Percentiles rank a stretch among this genome's conserved stretches.
Evolutionary conservation across 2,888 invertebrate genomes (phyloP).

Genomic region (Girardia tigrina): DNA sequence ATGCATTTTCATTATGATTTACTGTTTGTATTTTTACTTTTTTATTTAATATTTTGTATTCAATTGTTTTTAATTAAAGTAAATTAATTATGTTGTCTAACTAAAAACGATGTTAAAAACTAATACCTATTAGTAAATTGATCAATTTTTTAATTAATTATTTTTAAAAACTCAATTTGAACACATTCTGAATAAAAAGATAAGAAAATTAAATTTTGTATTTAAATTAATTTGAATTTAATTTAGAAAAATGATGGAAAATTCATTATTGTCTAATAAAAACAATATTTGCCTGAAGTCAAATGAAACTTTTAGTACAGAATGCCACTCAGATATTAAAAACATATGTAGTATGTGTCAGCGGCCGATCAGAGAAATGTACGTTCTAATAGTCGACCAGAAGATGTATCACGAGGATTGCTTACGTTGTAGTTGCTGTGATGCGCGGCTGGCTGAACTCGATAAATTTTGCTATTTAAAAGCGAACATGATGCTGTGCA

Average conservation of each 20-base stretch:
- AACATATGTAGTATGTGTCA: slow-evolving; percentile 29
- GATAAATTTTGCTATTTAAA: slow-evolving; percentile 76
- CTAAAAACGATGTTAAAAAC: not conserved
- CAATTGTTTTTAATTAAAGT: slow-evolving; percentile 21
- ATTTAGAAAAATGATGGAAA: not conserved
- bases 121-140: not conserved
- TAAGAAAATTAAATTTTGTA: too few species aligned
- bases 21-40: not conserved
- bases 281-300: slow-evolving; percentile 15
- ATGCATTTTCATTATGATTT: slow-evolving; percentile 6
- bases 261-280: not conserved
- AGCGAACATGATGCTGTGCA: slow-evolving; percentile 75
- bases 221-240: not conserved
- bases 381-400: slow-evolving; percentile 58
- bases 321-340: slow-evolving; percentile 19
- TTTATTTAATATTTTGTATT: slow-evolving; percentile 1
- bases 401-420: slow-evolving; percentile 86
- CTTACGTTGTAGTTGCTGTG: slow-evolving; percentile 71
- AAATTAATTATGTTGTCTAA: slow-evolving; percentile 23
- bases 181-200: not conserved
- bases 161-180: not conserved
- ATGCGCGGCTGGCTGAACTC: slow-evolving; percentile 78
- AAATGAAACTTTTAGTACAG: not conserved
- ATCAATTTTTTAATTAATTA: not conserved
- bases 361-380: slow-evolving; percentile 27